Percentiles rank a stretch among this genome's conserved stretches.
These are phyloP conservation scores for Melopsittacus undulatus DNA, from an alignment of 2,797 vertebrate species.

Conservation along the genomic window DNA sequence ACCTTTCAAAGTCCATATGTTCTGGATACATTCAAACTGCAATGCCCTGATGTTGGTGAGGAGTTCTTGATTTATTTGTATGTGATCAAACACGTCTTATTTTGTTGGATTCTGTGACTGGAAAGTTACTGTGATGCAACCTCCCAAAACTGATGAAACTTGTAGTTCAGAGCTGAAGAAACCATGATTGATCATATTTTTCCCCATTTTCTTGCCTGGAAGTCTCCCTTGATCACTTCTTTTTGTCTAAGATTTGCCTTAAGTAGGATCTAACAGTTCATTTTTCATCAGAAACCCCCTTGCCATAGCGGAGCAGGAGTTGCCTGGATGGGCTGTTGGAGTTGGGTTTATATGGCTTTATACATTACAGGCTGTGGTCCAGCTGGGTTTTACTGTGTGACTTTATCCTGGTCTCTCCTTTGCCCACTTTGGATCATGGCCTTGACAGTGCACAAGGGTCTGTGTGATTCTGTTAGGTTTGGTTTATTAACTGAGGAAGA, in stretches of 20 bases:
- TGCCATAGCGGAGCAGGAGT: background rate
- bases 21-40: accelerated
- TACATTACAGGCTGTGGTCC: background rate
- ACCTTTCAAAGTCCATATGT: background rate
- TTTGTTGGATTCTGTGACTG: background rate
- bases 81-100: background rate
- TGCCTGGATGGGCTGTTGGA: background rate
- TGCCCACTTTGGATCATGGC: accelerated
- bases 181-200: background rate
- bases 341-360: background rate
- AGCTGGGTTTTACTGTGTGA: background rate
- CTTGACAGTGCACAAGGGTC: accelerated
- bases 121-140: background rate
- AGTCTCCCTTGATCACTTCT: slow-evolving; percentile 48
- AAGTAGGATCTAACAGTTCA: slow-evolving; percentile 26
- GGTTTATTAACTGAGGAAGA: background rate
- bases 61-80: background rate
- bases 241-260: slow-evolving; percentile 31
- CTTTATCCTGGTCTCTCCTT: background rate
- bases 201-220: slow-evolving; percentile 36
- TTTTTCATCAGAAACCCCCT: background rate
- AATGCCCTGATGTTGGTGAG: background rate
- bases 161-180: background rate
- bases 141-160: slow-evolving; percentile 15
- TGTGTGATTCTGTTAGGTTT: accelerated